A percentile compares a stretch with the other conserved stretches of the same genome.
phyloP scores from a whole-genome alignment of 2,888 invertebrate species.

The Auanema freiburgensis region DNA sequence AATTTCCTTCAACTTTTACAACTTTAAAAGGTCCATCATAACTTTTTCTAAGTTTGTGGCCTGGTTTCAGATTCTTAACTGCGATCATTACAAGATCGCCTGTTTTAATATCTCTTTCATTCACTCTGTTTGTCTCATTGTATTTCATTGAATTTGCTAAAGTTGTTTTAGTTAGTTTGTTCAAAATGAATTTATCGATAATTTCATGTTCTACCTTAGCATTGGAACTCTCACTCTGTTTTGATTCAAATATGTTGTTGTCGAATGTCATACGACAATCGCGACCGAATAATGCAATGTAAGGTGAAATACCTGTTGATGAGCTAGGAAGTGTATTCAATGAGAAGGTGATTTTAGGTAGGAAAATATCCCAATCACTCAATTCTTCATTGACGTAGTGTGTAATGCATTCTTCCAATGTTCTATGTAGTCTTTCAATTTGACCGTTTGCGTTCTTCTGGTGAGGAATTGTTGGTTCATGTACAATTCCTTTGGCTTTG shows the following conservation, averaged over 20 bases:
- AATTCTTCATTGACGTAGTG: slow-evolving; percentile 3
- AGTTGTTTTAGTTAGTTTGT: neutral
- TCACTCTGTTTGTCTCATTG: neutral
- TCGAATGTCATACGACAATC: slow-evolving; percentile 7
- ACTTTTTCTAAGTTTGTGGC: neutral
- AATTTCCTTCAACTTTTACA: neutral
- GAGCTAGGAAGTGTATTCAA: neutral
- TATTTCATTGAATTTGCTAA: neutral
- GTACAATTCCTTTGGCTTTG: neutral
- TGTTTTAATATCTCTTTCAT: neutral
- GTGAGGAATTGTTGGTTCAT: neutral
- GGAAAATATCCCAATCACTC: slow-evolving; percentile 13
- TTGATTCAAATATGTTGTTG: neutral
- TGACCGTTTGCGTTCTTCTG: slow-evolving; percentile 11
- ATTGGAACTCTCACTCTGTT: too few relatives aligned
- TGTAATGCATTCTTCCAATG: slow-evolving; percentile 10
- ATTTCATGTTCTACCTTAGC: too few relatives aligned
- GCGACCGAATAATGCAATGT: slow-evolving; percentile 8
- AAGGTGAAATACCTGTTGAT: slow-evolving; percentile 10
- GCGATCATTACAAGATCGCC: neutral
- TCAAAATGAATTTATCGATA: neutral
- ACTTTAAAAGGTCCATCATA: slow-evolving; percentile 1
- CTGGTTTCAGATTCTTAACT: neutral
- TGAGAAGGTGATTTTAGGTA: slow-evolving; percentile 4
- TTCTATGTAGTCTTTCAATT: slow-evolving; percentile 7